Evolutionary conservation across 2,888 invertebrate genomes (phyloP).

Genomic region (Gibbula magus): DNA sequence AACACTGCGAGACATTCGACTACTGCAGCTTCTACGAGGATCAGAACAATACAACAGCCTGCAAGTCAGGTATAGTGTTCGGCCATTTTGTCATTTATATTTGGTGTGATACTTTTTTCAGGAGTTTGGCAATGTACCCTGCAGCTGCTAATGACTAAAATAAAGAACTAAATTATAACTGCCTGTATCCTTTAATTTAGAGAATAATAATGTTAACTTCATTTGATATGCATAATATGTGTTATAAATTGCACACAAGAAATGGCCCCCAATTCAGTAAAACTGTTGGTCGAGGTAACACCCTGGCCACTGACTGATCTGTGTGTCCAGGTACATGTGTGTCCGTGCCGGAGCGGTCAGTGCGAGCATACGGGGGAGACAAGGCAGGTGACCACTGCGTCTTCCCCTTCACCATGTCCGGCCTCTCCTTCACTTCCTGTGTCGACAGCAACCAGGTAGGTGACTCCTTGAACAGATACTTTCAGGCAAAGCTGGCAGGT

Average conservation of each 20-base stretch:
- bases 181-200: too few relatives aligned
- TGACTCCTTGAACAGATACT: not conserved
- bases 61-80: conserved; percentile 31
- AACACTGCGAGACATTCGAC: conserved; percentile 59
- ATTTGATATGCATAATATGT: too few relatives aligned
- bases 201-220: too few relatives aligned
- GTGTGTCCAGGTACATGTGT: conserved; percentile 50
- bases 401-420: conserved; percentile 51
- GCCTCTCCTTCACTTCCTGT: conserved; percentile 46
- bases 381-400: conserved; percentile 50
- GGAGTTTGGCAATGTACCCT: too few relatives aligned
- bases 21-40: conserved; percentile 56
- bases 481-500: too few relatives aligned
- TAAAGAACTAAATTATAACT: too few relatives aligned
- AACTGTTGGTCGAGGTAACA: too few relatives aligned
- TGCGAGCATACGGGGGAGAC: conserved; percentile 53
- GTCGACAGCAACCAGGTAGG: conserved; percentile 53
- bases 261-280: too few relatives aligned
- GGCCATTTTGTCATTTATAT: too few relatives aligned
- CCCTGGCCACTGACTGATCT: not conserved
- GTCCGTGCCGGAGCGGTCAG: conserved; percentile 43
- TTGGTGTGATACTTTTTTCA: too few relatives aligned
- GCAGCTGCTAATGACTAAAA: too few relatives aligned
- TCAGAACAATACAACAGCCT: conserved; percentile 42
- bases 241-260: too few relatives aligned